These are phyloP conservation scores for Sialia sialis DNA, from an alignment of 2,113 vertebrate genomes.

Conservation along the genomic window DNA sequence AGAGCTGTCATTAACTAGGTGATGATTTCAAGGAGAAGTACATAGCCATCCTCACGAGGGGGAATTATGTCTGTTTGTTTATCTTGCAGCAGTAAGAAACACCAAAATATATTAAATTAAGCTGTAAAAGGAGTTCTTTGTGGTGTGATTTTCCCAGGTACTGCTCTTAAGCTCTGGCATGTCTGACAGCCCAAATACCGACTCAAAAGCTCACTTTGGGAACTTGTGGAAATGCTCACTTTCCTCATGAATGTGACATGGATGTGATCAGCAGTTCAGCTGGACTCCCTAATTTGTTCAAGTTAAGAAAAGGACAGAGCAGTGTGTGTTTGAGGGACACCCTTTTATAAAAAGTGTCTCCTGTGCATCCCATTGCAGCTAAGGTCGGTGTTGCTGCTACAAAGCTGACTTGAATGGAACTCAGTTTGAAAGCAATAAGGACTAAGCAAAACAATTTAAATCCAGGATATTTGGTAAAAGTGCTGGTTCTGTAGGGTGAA, in stretches of 20 bases:
- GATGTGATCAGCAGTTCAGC: not conserved
- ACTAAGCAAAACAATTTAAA: not conserved
- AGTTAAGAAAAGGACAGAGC: not conserved
- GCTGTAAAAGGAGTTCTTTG: not conserved
- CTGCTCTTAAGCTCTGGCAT: not conserved
- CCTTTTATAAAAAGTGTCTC: not conserved
- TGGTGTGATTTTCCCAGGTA: not conserved
- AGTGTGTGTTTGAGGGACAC: not conserved
- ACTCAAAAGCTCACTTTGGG: not conserved
- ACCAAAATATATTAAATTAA: not conserved
- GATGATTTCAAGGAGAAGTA: not conserved
- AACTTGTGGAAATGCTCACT: too few species aligned
- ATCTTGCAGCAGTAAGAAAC: not conserved
- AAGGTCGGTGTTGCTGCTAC: not conserved
- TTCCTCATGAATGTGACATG: not conserved
- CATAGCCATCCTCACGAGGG: rapidly evolving
- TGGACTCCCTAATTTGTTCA: not conserved
- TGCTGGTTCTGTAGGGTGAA: not conserved
- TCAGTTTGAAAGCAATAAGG: not conserved
- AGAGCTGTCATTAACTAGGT: not conserved
- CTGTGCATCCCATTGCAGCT: not conserved
- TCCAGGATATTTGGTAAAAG: not conserved
- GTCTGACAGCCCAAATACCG: not conserved
- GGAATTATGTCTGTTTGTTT: not conserved
- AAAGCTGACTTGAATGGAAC: not conserved